Evolutionary conservation across 2,888 invertebrate genomes (phyloP).

Genomic region (Tyria jacobaeae): DNA sequence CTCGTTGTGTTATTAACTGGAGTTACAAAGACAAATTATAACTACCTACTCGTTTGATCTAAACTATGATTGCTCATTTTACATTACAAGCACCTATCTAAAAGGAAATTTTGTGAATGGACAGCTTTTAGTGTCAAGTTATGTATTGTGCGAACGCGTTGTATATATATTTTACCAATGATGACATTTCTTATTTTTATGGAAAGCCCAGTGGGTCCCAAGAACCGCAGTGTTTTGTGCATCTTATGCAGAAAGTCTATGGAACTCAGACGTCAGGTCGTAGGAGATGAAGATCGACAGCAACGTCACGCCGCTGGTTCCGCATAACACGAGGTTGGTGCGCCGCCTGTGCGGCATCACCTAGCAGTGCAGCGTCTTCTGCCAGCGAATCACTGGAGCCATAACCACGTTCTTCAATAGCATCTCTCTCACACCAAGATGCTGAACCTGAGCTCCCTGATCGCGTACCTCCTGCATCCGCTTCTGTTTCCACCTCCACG

Average conservation of each 20-base stretch:
- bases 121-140: conserved; percentile 53
- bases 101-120: conserved; percentile 61
- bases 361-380: conserved; percentile 80
- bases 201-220: conserved; percentile 26
- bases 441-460: conserved; percentile 81
- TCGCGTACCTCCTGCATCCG: conserved; percentile 70
- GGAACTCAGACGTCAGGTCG: conserved; percentile 75
- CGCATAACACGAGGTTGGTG: conserved; percentile 66
- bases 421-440: conserved; percentile 85
- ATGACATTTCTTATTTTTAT: conserved; percentile 12
- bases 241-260: conserved; percentile 6
- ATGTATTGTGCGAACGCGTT: conserved; percentile 57
- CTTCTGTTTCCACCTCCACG: conserved; percentile 81
- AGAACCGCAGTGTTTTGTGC: conserved; percentile 15
- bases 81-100: conserved; percentile 71
- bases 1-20: conserved; percentile 73
- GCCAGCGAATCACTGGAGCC: conserved; percentile 85
- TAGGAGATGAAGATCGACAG: conserved; percentile 80
- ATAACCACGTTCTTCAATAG: conserved; percentile 81
- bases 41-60: conserved; percentile 57
- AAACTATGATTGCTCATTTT: conserved; percentile 66
- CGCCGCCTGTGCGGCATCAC: conserved; percentile 63
- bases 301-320: conserved; percentile 75
- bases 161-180: conserved; percentile 32
- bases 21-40: conserved; percentile 63